Conservation (phyloP, 92 coral and sea anemone genomes). For the Scolanthus callimorphus region DNA sequence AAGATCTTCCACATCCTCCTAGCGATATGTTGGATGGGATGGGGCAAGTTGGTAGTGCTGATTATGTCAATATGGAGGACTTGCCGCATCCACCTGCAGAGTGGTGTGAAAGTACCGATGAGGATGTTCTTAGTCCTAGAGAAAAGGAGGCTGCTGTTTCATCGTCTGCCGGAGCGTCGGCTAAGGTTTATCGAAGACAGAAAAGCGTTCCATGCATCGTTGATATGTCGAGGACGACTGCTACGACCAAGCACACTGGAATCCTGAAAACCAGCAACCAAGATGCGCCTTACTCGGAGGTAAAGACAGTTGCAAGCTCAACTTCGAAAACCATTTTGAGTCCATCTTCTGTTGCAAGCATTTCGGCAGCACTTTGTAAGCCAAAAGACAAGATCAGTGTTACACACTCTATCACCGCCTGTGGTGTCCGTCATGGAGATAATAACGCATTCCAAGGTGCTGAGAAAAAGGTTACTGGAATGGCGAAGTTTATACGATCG, state of each 20-base stretch:
- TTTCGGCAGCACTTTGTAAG: neutral
- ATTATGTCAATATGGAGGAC: neutral
- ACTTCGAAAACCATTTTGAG: neutral
- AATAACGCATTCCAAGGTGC: neutral
- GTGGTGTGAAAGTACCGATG: too few relatives aligned
- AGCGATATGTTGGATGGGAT: neutral
- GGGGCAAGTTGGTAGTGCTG: neutral
- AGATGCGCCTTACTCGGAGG: neutral
- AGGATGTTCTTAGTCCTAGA: neutral
- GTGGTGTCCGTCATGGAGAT: neutral
- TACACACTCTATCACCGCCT: neutral
- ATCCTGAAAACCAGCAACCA: neutral
- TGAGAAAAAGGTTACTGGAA: neutral
- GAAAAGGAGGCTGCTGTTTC: neutral
- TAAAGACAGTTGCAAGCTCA: neutral
- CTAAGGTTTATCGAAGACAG: neutral
- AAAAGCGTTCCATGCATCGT: neutral
- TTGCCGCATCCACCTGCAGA: neutral
- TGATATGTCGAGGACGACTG: neutral
- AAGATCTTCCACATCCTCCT: conserved; percentile 6
- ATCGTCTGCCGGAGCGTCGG: neutral
- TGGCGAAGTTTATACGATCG: neutral
- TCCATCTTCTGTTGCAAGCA: neutral
- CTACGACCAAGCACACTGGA: neutral
- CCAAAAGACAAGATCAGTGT: neutral